phyloP scores from a whole-genome alignment of 2,113 vertebrate species.

The Mirza zaza region DNA sequence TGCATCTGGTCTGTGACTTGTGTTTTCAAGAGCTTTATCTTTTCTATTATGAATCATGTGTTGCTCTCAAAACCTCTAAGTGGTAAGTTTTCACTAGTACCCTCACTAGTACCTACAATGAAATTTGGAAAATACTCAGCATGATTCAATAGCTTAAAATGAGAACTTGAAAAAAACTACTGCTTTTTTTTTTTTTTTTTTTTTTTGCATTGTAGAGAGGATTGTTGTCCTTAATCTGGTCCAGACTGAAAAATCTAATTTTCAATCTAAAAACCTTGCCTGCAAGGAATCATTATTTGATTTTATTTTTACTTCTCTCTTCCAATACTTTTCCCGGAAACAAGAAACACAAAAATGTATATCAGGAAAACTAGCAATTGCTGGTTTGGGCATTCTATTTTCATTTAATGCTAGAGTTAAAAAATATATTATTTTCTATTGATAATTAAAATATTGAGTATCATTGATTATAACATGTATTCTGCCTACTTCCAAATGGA shows the following conservation, averaged over 20 bases:
- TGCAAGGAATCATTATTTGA: not conserved
- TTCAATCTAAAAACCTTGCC: not conserved
- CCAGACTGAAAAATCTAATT: not conserved
- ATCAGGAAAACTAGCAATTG: not conserved
- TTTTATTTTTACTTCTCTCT: not conserved
- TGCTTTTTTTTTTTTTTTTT: not conserved
- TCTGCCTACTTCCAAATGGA: not conserved
- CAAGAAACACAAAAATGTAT: not conserved
- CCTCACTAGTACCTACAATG: not conserved
- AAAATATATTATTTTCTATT: not conserved
- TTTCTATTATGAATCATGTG: not conserved
- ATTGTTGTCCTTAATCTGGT: not conserved
- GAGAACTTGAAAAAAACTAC: not conserved
- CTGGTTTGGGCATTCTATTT: not conserved
- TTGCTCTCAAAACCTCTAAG: not conserved
- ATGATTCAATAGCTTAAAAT: constrained; percentile 1
- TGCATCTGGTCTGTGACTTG: not conserved
- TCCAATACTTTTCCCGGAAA: not conserved
- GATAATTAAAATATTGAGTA: not conserved
- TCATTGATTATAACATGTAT: not conserved
- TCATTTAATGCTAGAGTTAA: not conserved
- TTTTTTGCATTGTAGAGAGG: not conserved
- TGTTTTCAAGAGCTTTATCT: not conserved
- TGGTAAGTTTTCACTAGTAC: constrained; percentile 20
- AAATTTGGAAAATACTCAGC: constrained; percentile 12